Conservation (phyloP, 2,113 vertebrate genomes). For the Amblyornis subalaris region DNA sequence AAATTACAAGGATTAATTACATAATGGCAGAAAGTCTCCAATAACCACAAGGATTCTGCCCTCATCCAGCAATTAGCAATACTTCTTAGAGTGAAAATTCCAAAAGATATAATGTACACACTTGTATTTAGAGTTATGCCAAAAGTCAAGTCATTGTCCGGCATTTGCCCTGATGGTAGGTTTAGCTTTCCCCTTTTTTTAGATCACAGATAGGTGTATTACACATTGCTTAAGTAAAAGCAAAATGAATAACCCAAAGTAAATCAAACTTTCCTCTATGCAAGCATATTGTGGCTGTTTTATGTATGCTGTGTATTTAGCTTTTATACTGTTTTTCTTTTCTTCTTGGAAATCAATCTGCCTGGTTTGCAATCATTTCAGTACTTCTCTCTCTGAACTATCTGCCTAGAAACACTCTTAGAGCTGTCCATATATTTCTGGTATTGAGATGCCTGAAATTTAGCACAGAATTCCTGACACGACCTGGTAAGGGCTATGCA, state of each 20-base stretch:
- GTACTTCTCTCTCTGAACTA: not conserved
- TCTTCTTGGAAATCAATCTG: not conserved
- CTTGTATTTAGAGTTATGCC: not conserved
- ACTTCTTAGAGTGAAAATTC: not conserved
- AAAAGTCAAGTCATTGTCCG: not conserved
- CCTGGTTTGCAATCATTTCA: not conserved
- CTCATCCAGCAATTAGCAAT: not conserved
- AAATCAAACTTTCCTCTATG: not conserved
- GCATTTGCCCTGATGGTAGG: not conserved
- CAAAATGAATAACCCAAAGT: not conserved
- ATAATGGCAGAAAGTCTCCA: not conserved
- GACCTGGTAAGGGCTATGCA: not conserved
- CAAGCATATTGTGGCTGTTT: not conserved
- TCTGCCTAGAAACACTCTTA: not conserved
- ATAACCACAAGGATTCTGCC: not conserved
- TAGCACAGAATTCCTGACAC: not conserved
- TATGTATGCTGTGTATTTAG: not conserved
- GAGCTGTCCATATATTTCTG: not conserved
- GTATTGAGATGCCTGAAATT: not conserved
- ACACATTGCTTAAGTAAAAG: not conserved
- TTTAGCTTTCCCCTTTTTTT: not conserved
- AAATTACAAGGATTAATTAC: not conserved
- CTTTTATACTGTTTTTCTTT: not conserved
- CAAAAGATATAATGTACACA: not conserved
- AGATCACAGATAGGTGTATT: not conserved